Percentiles rank a stretch among this genome's conserved stretches.
Evolutionary conservation across 2,888 invertebrate species (phyloP).

Genomic region (Chromoteleia sp.): DNA sequence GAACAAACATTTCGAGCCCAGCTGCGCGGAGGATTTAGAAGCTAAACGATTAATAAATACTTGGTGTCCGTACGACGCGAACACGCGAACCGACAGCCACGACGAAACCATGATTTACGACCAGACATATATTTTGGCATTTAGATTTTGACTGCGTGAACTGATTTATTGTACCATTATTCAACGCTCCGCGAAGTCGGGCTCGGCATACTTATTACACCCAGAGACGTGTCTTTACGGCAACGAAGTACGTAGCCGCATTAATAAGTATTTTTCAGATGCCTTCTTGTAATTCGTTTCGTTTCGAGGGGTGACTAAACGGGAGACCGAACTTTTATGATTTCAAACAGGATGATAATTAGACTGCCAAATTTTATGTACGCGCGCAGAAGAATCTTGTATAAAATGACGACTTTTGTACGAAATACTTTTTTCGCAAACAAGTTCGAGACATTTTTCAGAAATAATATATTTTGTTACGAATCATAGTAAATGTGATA

Average conservation of each 20-base stretch:
- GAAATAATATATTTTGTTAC: too few relatives aligned
- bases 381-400: too few relatives aligned
- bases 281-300: constrained; percentile 10
- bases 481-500: too few relatives aligned
- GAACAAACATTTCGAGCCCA: constrained; percentile 81
- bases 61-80: constrained; percentile 70
- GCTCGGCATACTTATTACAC: constrained; percentile 54
- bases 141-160: constrained; percentile 74
- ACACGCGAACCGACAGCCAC: constrained; percentile 68
- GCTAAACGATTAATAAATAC: constrained; percentile 83
- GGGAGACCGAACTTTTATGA: not conserved
- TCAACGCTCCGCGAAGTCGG: constrained; percentile 60
- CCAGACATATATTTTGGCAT: constrained; percentile 75
- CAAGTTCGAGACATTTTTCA: too few relatives aligned
- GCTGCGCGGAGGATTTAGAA: constrained; percentile 82
- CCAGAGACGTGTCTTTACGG: constrained; percentile 40
- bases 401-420: too few relatives aligned
- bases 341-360: too few relatives aligned
- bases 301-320: not conserved
- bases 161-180: constrained; percentile 74
- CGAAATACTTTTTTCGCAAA: too few relatives aligned
- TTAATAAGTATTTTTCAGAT: constrained; percentile 56
- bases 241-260: constrained; percentile 16
- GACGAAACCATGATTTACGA: constrained; percentile 75
- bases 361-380: too few relatives aligned